A percentile compares a stretch with the other conserved stretches of the same genome.
These are phyloP conservation scores for Dermolepida albohirtum DNA, from an alignment of 2,888 invertebrate genomes.

Conservation along the genomic window DNA sequence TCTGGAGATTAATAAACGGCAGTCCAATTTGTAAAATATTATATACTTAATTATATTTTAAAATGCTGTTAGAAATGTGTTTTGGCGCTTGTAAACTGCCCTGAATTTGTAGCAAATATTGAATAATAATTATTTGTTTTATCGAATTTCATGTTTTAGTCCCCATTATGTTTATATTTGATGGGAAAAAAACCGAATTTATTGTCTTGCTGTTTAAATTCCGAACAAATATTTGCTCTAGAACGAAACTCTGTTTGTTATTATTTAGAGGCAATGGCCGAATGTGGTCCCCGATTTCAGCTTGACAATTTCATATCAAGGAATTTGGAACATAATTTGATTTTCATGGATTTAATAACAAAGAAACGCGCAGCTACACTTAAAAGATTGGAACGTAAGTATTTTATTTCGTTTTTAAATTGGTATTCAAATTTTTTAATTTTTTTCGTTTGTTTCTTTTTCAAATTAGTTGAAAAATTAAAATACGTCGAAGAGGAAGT, in stretches of 20 bases:
- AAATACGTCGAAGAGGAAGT: slow-evolving; percentile 53
- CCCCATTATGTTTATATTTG: slow-evolving; percentile 58
- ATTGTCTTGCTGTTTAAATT: slow-evolving; percentile 60
- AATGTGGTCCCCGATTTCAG: slow-evolving; percentile 58
- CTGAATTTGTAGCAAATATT: not conserved
- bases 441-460: not conserved
- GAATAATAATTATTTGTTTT: slow-evolving; percentile 29
- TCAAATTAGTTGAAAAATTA: slow-evolving; percentile 58
- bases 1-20: too few species aligned
- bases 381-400: slow-evolving; percentile 61
- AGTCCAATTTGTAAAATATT: too few species aligned
- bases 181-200: slow-evolving; percentile 58
- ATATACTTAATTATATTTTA: too few species aligned
- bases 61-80: too few species aligned
- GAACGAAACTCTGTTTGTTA: slow-evolving; percentile 58
- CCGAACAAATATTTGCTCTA: slow-evolving; percentile 56
- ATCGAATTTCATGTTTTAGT: slow-evolving; percentile 54
- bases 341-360: slow-evolving; percentile 57
- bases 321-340: slow-evolving; percentile 52
- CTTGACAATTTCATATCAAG: slow-evolving; percentile 53
- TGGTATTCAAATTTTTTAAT: slow-evolving; percentile 18
- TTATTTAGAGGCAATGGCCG: slow-evolving; percentile 58
- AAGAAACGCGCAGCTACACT: slow-evolving; percentile 59
- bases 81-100: too few species aligned
- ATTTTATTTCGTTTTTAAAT: slow-evolving; percentile 3